phyloP scores from a whole-genome alignment of 2,113 vertebrate species.

The Monarcha castaneiventris region DNA sequence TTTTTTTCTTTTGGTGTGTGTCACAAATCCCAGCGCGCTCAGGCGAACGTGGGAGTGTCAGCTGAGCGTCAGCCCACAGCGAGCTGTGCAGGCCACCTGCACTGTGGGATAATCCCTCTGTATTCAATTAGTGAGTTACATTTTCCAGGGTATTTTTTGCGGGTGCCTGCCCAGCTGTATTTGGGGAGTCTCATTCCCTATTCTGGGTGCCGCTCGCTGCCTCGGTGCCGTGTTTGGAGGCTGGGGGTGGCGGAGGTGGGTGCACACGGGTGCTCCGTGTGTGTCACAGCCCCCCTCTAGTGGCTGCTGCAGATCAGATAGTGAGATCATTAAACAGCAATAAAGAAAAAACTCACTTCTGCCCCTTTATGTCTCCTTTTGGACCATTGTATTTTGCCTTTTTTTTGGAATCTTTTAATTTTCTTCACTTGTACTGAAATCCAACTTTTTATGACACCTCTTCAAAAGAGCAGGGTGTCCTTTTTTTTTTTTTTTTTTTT shows the following conservation, averaged over 20 bases:
- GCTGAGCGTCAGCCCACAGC: neutral
- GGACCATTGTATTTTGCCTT: neutral
- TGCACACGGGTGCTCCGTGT: neutral
- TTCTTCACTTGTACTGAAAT: neutral
- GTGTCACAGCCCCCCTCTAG: neutral
- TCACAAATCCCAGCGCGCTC: neutral
- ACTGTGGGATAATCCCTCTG: neutral
- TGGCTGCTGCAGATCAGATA: neutral
- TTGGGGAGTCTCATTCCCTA: neutral
- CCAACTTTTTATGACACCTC: neutral
- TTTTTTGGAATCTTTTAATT: neutral
- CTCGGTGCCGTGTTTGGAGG: rapidly evolving
- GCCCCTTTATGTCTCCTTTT: neutral
- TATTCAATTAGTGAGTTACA: neutral
- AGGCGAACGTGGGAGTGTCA: neutral
- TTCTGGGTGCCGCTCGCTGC: rapidly evolving
- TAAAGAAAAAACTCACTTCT: neutral
- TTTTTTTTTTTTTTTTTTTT: neutral
- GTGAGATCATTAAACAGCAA: neutral
- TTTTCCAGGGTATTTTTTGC: neutral
- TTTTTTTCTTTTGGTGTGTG: neutral
- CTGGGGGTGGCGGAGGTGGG: neutral
- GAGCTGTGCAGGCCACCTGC: neutral
- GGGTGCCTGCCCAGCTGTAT: neutral
- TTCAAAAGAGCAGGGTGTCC: neutral